Conservation (phyloP, 2,113 vertebrate species). For the Notiomystis cincta region DNA sequence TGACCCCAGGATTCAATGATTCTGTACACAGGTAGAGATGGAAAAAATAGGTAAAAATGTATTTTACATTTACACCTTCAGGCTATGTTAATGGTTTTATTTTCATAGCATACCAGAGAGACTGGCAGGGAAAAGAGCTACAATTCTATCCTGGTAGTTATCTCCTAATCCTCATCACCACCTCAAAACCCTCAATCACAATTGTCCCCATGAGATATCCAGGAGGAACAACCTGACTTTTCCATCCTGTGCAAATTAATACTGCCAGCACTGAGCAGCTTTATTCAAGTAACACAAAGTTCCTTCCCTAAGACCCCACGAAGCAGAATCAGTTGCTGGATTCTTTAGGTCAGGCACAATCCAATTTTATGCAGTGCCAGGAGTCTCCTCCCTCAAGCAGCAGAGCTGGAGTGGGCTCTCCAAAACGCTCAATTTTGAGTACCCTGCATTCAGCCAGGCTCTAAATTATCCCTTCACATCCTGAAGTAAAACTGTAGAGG, state of each 20-base stretch:
- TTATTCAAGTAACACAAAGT: not conserved
- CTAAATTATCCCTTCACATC: conserved; percentile 11
- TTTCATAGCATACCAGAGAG: not conserved
- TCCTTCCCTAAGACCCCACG: not conserved
- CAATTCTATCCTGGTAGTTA: no score
- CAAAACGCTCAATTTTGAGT: not conserved
- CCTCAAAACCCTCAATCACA: not conserved
- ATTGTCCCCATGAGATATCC: not conserved
- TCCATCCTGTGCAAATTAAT: not conserved
- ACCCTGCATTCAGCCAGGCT: not conserved
- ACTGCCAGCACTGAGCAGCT: not conserved
- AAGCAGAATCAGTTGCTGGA: not conserved
- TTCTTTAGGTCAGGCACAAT: not conserved
- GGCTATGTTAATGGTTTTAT: not conserved
- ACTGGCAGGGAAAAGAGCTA: not conserved
- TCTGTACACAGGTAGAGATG: not conserved
- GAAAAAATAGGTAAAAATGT: not conserved
- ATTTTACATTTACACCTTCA: not conserved
- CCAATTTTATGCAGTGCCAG: not conserved
- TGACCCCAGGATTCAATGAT: not conserved
- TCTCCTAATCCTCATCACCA: not conserved
- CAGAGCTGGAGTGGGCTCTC: not conserved
- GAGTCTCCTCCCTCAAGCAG: not conserved
- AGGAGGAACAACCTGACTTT: not conserved
- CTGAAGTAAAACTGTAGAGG: not conserved